These are phyloP conservation scores for Halcyon senegalensis DNA, from an alignment of 2,113 vertebrate species.

Conservation along the genomic window DNA sequence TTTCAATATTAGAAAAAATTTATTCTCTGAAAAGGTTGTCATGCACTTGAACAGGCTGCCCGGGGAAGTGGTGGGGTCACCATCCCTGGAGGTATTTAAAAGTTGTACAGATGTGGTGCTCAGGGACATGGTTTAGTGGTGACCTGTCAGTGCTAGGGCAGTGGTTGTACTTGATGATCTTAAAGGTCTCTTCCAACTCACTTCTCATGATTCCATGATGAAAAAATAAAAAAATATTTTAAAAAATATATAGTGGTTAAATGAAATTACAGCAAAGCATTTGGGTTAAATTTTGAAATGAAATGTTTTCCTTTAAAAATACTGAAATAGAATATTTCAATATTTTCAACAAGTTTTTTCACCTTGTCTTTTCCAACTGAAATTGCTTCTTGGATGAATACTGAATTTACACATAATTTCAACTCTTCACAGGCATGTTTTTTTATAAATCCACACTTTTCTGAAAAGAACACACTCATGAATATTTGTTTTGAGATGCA, in stretches of 20 bases:
- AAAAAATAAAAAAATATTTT: neutral
- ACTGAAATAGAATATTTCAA: neutral
- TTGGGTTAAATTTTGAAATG: neutral
- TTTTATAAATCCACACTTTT: neutral
- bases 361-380: neutral
- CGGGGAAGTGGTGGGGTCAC: no score
- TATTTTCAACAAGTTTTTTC: neutral
- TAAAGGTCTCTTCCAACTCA: no score
- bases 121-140: no score
- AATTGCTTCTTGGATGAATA: neutral
- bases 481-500: neutral
- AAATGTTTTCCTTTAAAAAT: neutral
- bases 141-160: no score
- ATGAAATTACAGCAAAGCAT: neutral
- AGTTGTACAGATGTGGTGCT: no score
- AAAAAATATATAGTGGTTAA: neutral
- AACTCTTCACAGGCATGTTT: neutral
- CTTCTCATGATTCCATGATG: neutral
- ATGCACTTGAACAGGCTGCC: neutral
- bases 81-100: no score
- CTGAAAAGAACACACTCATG: neutral
- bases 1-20: neutral
- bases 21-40: neutral
- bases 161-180: no score
- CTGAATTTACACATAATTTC: neutral